Evolutionary conservation across 2,113 vertebrate species (phyloP).

Genomic region (Percopsis transmontana): DNA sequence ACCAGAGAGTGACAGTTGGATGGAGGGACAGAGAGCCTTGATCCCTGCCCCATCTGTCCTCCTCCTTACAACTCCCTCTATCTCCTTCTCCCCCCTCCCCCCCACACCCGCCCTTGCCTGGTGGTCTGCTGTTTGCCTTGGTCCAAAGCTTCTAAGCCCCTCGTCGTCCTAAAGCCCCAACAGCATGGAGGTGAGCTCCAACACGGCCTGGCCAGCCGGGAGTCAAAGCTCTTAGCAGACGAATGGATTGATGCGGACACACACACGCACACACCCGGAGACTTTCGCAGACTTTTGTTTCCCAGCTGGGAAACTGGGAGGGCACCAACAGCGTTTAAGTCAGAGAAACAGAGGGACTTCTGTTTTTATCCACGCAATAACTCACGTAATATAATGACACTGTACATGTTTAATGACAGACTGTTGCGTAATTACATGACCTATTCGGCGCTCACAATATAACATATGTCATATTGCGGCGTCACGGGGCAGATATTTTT

Average conservation of each 20-base stretch:
- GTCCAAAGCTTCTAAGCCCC: constrained; percentile 50
- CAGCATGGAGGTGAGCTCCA: constrained; percentile 55
- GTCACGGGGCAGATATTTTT: constrained; percentile 46
- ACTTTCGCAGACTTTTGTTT: not conserved
- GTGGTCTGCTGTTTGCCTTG: constrained; percentile 53
- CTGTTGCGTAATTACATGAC: constrained; percentile 34
- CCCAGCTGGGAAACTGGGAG: not conserved
- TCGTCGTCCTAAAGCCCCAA: constrained; percentile 38
- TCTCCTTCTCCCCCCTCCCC: constrained; percentile 44
- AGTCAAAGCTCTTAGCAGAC: constrained; percentile 36
- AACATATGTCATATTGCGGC: constrained; percentile 46
- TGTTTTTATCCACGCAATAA: constrained; percentile 42
- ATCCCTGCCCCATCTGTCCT: constrained; percentile 74
- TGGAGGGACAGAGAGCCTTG: constrained; percentile 47
- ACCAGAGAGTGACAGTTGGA: constrained; percentile 11
- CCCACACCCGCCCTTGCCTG: constrained; percentile 26
- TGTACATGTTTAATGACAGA: constrained; percentile 52
- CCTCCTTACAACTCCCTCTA: constrained; percentile 41
- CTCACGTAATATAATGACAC: constrained; percentile 50
- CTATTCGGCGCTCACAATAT: constrained; percentile 25
- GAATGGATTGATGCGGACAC: constrained; percentile 3
- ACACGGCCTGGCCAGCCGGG: constrained; percentile 39
- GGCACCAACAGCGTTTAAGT: constrained; percentile 3
- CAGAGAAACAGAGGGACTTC: constrained; percentile 6
- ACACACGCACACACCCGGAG: not conserved